Evolutionary conservation across 1,140 invertebrate genomes (phyloP), one percentile per base, ranked within the genome.

Genomic region (Leptinotarsa undecemlineata): DNA sequence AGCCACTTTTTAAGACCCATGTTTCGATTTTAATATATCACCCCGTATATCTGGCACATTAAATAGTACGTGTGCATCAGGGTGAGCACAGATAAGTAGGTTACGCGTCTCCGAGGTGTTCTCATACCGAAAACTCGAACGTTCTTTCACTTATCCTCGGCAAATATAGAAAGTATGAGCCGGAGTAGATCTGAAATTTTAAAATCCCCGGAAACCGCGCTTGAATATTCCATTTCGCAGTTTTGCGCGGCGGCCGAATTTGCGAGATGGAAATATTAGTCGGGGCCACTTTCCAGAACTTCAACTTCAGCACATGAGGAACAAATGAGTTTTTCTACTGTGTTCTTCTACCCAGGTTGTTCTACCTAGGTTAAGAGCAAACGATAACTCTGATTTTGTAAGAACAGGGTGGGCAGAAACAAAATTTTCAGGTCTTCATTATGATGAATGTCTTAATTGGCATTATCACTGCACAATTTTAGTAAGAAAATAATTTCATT

Each of bases 101-200:
- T 78, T 78, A 78, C 62, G 68, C 57, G 71, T 78, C 77, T 69
- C 77, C n/a, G 57, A 72, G 72, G 74, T 66, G 48, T 69, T 66
- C 68, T 76, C 77, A 78, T 72, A 72, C 77, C 72, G 74, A 78
- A 78, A 76, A 78, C 71, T 71, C 74, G 74, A 78, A 74, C 74
- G 74, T 78, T 78, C 77, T 77, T 76, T 78, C 74, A 76, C 74
- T 76, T 78, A 76, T 71, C 69, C 74, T 73, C 71, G 33, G 75
- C 72, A 78, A 78, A 78, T 78, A 78, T 78, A 74, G 74, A 66
- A 76, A 75, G 74, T 76, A 74, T 76, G 75, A 73, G 76, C 67
- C 76, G 73, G 72, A 78, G 76, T 68, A 68, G 75, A 74, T 73
- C 69, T 78, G 75, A 78, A 78, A 78, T 75, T 78, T 78, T 78